These are phyloP conservation scores for Stegodyphus mimosarum DNA, from an alignment of 1,140 invertebrate genomes.

Conservation along the genomic window DNA sequence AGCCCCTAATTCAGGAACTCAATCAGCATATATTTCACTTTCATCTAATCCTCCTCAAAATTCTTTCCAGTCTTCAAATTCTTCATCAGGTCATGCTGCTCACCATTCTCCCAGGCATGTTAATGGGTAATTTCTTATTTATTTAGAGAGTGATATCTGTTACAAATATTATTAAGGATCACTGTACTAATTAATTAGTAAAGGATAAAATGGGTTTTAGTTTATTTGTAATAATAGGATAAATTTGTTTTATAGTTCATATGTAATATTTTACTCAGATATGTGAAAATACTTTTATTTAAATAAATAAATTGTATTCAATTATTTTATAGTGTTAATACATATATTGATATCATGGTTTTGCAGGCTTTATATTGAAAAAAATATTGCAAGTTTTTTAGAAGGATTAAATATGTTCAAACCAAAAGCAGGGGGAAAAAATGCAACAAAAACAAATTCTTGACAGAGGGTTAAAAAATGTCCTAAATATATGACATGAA, in stretches of 20 bases:
- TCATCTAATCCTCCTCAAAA: conserved; percentile 25
- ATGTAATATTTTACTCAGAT: no score
- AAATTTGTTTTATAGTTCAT: not conserved
- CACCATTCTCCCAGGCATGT: conserved; percentile 39
- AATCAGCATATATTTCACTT: conserved; percentile 25
- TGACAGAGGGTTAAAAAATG: no score
- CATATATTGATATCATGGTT: no score
- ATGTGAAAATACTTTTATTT: no score
- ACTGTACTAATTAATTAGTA: not conserved
- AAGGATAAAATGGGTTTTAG: not conserved
- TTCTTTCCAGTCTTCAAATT: conserved; percentile 30
- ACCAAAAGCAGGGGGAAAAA: no score
- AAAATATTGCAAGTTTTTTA: no score
- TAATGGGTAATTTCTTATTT: not conserved
- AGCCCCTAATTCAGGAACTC: conserved; percentile 17
- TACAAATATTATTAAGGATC: not conserved
- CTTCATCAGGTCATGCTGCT: not conserved
- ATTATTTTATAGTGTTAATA: no score
- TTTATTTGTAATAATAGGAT: not conserved
- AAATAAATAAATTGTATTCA: no score
- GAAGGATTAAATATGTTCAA: no score
- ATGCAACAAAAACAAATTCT: no score
- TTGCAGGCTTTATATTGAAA: no score
- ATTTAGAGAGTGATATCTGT: not conserved
- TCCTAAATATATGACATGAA: no score